Evolutionary conservation across 2,797 vertebrate species (phyloP).

Genomic region (Dicrostonyx torquatus): DNA sequence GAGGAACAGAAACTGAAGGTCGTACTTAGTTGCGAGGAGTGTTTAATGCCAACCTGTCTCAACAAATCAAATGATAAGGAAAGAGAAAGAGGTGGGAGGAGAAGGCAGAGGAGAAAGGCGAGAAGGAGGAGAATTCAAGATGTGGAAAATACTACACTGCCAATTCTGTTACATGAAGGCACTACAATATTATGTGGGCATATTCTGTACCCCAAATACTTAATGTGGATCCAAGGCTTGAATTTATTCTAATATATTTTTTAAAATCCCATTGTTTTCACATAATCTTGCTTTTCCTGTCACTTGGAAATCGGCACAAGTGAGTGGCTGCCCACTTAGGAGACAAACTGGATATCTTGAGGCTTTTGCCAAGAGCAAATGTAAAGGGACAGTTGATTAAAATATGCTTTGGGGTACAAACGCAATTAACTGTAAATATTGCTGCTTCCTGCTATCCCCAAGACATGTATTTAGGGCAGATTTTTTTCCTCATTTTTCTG

Average conservation of each 20-base stretch:
- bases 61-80: not conserved
- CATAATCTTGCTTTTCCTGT: not conserved
- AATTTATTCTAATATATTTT: conserved; percentile 60
- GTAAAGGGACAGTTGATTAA: conserved; percentile 74
- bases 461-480: conserved; percentile 64
- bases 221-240: not conserved
- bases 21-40: not conserved
- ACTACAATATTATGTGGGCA: not conserved
- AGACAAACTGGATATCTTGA: conserved; percentile 1
- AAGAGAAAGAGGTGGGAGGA: not conserved
- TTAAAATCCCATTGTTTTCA: not conserved
- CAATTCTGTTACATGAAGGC: not conserved
- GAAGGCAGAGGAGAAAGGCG: too few relatives aligned
- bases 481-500: conserved; percentile 76
- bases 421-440: conserved; percentile 70
- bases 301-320: not conserved
- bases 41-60: not conserved
- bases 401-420: conserved; percentile 48
- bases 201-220: not conserved
- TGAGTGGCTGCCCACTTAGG: not conserved
- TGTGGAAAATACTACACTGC: not conserved
- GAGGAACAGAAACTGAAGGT: not conserved
- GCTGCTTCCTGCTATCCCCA: conserved; percentile 56
- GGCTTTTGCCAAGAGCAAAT: conserved; percentile 29
- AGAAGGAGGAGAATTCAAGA: not conserved